A percentile compares a stretch with the other conserved stretches of the same genome.
phyloP scores from a whole-genome alignment of 2,113 vertebrate genomes.

The Pionites leucogaster region DNA sequence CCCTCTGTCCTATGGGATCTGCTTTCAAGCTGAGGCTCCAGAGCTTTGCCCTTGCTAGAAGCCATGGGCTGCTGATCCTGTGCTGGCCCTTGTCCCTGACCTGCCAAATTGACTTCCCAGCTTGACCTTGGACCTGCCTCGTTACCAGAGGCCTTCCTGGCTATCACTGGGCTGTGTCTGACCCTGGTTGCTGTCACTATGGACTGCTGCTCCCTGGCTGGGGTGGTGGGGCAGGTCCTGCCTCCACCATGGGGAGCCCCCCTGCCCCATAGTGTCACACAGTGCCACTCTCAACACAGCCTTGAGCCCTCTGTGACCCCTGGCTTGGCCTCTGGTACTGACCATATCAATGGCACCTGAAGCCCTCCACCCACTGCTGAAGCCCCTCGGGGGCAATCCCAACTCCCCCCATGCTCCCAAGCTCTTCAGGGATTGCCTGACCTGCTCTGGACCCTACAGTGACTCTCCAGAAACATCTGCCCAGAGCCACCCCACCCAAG shows the following conservation, averaged over 20 bases:
- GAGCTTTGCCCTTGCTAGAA: neutral
- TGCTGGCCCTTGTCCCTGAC: neutral
- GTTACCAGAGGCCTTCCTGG: neutral
- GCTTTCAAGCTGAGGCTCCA: neutral
- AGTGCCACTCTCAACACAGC: rapidly evolving
- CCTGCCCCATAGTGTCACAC: rapidly evolving
- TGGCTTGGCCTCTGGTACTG: rapidly evolving
- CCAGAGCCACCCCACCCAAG: neutral
- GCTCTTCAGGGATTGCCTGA: neutral
- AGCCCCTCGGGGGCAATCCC: rapidly evolving
- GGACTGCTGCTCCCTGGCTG: neutral
- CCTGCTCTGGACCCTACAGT: rapidly evolving
- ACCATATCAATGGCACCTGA: neutral
- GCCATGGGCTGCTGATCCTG: neutral
- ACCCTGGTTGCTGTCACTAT: rapidly evolving
- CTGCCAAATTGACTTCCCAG: neutral
- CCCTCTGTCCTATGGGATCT: neutral
- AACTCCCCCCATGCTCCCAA: neutral
- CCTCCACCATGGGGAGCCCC: rapidly evolving
- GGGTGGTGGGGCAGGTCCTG: rapidly evolving
- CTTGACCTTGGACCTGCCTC: neutral
- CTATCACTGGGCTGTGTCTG: neutral
- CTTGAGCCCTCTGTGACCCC: rapidly evolving
- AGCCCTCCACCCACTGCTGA: neutral
- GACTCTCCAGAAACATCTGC: neutral